Evolutionary conservation across 2,888 invertebrate species (phyloP).

Genomic region (Thyatira batis): DNA sequence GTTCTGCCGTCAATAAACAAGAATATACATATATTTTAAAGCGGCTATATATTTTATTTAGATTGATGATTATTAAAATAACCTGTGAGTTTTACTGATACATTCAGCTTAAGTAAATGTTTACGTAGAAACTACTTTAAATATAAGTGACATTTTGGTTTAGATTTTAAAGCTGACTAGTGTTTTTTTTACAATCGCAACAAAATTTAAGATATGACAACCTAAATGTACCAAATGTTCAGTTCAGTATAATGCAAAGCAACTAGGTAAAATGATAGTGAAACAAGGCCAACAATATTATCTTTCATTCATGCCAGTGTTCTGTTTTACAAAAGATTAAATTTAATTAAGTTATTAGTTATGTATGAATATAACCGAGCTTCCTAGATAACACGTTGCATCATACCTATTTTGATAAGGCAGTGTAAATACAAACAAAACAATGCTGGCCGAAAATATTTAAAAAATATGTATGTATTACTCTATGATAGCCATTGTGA

Average conservation of each 20-base stretch:
- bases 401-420: slow-evolving; percentile 3
- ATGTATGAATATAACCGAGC: slow-evolving; percentile 31
- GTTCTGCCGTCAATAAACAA: not conserved
- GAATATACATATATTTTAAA: not conserved
- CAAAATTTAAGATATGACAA: no score
- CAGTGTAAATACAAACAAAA: slow-evolving; percentile 21
- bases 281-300: slow-evolving; percentile 46
- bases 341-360: slow-evolving; percentile 24
- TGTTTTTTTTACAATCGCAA: no score
- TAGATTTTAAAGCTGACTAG: no score
- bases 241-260: not conserved
- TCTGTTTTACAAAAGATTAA: slow-evolving; percentile 35
- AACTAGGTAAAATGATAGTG: slow-evolving; percentile 4
- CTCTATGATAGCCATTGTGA: slow-evolving; percentile 10
- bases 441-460: slow-evolving; percentile 20
- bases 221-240: no score
- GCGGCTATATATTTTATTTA: no score
- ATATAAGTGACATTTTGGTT: no score
- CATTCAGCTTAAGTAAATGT: no score
- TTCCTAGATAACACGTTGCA: slow-evolving; percentile 27
- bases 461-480: slow-evolving; percentile 18
- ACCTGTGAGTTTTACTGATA: no score
- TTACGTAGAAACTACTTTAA: no score
- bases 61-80: no score
- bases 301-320: slow-evolving; percentile 51